Base-by-base conservation (phyloP, 2,797 vertebrate species). In the Scolopax rusticola region DNA sequence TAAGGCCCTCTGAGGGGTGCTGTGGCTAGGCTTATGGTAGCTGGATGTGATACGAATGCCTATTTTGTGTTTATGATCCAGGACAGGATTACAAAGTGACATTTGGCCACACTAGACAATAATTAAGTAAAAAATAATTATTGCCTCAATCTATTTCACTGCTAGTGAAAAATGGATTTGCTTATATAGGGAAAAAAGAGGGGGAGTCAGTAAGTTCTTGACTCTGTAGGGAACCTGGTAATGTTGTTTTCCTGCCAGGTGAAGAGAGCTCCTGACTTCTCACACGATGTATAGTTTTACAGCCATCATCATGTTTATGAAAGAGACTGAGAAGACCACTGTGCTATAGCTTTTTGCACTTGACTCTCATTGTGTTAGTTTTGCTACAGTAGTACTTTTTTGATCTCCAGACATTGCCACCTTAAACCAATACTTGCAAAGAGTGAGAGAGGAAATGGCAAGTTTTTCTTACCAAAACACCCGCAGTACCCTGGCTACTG, bases 111-210 rank as follows among this genome's bases (percentile, higher is more conserved):
- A 11, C 21, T 16, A 51, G 28, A 50, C 77, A 64, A 45, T 63
- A 73, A 81, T 50, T 30, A 33, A 59, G 48, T 69, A 78, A 84
- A 95, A 84, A 70, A 27, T 63, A 71, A 43, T 86, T 93, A 43
- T 86, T 93, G n/a, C 54, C 11, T 76, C 14, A 7, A 56, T 67
- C 15, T 73, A 33, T 73, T 82, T 67, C 64, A 59, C 36, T 60
- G 25, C 30, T 82, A 57, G 41, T 30, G 50, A 87, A 90, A 84
- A 84, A 45, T 23, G 0, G 1, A 30, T 65, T 78, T 79, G 8
- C 64, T 89, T 74, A 48, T 40, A 30, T 12, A 48, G 12, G 20
- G 7, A 48, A 79, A 69, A 48, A 27, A 51, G 5, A 11, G 24
- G 3, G 6, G 51, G 51, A 38, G 18, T 7, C 8, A 28, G 25